Evolutionary conservation across 1,140 invertebrate species (phyloP).

Genomic region (Drosophila grimshawi): DNA sequence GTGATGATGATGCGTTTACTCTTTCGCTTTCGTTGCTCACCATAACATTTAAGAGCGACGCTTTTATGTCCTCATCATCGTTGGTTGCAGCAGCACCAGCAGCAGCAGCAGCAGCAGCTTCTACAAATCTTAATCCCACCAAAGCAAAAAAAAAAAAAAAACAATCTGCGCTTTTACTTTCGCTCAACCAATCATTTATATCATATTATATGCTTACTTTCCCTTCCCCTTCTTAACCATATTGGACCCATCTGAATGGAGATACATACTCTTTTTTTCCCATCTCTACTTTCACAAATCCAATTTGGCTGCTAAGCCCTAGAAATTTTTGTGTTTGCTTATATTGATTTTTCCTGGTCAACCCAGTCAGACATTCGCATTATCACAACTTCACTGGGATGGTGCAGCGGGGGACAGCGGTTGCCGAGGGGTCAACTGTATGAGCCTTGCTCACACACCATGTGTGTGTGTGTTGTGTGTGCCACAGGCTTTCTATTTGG

Average conservation of each 20-base stretch:
- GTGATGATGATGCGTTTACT: slow-evolving; percentile 76
- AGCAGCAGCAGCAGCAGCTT: slow-evolving; percentile 12
- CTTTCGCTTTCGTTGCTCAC: slow-evolving; percentile 57
- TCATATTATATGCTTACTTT: slow-evolving; percentile 72
- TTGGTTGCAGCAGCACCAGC: slow-evolving; percentile 3
- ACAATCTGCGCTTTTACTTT: slow-evolving; percentile 63
- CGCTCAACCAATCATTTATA: slow-evolving; percentile 36
- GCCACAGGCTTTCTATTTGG: neutral
- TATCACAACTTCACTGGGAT: slow-evolving; percentile 9
- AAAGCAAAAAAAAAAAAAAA: slow-evolving; percentile 26
- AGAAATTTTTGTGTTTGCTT: slow-evolving; percentile 53
- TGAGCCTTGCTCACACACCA: neutral
- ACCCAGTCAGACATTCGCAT: neutral
- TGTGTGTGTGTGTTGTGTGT: neutral
- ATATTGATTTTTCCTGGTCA: slow-evolving; percentile 63
- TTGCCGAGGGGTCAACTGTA: slow-evolving; percentile 2
- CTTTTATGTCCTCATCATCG: slow-evolving; percentile 60
- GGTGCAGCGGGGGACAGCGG: neutral
- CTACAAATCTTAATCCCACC: slow-evolving; percentile 60
- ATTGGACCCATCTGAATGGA: slow-evolving; percentile 16
- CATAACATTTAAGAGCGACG: slow-evolving; percentile 57
- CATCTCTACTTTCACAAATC: slow-evolving; percentile 52
- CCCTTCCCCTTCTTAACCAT: neutral
- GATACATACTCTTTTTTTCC: slow-evolving; percentile 3
- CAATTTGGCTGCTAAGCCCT: slow-evolving; percentile 76